Conservation (phyloP, 2,797 vertebrate genomes). For the Pangasius krempfi region DNA sequence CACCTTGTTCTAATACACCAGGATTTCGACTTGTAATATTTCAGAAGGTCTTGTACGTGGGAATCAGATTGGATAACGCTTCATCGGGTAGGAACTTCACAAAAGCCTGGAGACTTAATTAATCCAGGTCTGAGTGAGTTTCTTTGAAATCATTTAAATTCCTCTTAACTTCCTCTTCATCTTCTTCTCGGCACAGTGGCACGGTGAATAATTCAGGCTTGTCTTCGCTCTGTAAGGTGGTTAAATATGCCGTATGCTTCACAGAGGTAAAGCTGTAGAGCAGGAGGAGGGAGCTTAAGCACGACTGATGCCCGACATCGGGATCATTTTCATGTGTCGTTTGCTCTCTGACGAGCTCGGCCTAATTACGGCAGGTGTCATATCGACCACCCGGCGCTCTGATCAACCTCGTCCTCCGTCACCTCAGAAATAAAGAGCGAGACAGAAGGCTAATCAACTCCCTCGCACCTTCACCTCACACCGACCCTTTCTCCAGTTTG, state of each 20-base stretch:
- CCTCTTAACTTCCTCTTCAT: constrained; percentile 40
- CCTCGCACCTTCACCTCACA: constrained; percentile 54
- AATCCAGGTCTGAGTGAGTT: constrained; percentile 64
- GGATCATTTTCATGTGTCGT: constrained; percentile 57
- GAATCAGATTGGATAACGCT: constrained; percentile 67
- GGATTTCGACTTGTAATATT: constrained; percentile 81
- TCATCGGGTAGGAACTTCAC: constrained; percentile 76
- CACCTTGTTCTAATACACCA: constrained; percentile 76
- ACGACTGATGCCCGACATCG: background rate
- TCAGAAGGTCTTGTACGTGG: constrained; percentile 72
- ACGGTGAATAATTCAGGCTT: constrained; percentile 54
- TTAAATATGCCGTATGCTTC: constrained; percentile 53
- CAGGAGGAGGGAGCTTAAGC: constrained; percentile 42
- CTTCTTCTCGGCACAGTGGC: constrained; percentile 44
- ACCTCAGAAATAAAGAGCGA: constrained; percentile 43
- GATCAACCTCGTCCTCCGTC: constrained; percentile 40
- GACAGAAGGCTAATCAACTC: constrained; percentile 53
- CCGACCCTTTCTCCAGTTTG: constrained; percentile 30
- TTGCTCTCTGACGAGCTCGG: constrained; percentile 50
- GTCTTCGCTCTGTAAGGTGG: constrained; percentile 51
- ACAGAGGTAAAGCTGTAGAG: constrained; percentile 41
- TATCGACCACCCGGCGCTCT: constrained; percentile 56
- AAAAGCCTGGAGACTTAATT: constrained; percentile 77
- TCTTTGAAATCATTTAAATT: constrained; percentile 64
- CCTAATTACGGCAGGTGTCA: constrained; percentile 58